A percentile compares a stretch with the other conserved stretches of the same genome.
phyloP scores from a whole-genome alignment of 30 jellyfish, hydroid and myxozoan species.

The Mastigias papua region DNA sequence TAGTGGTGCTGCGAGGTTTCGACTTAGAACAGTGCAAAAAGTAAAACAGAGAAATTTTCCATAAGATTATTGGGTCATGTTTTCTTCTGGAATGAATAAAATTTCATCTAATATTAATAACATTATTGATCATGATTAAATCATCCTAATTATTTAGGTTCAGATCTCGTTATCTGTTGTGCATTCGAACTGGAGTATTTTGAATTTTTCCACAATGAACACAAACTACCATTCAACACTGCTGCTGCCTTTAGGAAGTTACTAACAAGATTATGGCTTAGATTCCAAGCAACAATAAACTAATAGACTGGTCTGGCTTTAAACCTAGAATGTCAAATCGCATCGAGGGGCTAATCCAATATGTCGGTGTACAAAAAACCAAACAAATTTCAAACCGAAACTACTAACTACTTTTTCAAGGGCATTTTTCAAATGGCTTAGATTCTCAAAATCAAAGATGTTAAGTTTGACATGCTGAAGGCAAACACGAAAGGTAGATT shows the following conservation, averaged over 20 bases:
- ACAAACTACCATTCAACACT: constrained; percentile 8
- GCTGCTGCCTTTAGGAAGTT: constrained; percentile 5
- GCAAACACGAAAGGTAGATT: not conserved
- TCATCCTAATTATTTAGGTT: not conserved
- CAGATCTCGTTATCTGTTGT: constrained; percentile 22
- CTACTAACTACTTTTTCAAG: not conserved
- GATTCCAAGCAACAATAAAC: constrained; percentile 37
- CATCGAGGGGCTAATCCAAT: constrained; percentile 6
- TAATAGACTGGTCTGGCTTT: constrained; percentile 6
- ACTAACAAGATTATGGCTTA: constrained; percentile 23
- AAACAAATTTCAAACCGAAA: not conserved
- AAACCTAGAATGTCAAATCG: constrained; percentile 4
- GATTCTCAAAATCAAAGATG: not conserved
- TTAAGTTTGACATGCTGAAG: not conserved
- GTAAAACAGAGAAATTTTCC: constrained; percentile 2
- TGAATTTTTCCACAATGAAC: not conserved
- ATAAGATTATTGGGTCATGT: constrained; percentile 37
- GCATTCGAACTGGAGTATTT: not conserved
- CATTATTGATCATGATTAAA: constrained; percentile 15
- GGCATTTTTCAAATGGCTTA: not conserved
- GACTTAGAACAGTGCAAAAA: not conserved
- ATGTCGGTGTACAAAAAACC: not conserved
- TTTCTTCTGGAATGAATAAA: not conserved
- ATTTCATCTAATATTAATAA: not conserved
- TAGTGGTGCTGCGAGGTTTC: not conserved